Evolutionary conservation across 2,797 vertebrate genomes (phyloP), one percentile per base, ranked within the genome.

Genomic region (Acanthis flammea): DNA sequence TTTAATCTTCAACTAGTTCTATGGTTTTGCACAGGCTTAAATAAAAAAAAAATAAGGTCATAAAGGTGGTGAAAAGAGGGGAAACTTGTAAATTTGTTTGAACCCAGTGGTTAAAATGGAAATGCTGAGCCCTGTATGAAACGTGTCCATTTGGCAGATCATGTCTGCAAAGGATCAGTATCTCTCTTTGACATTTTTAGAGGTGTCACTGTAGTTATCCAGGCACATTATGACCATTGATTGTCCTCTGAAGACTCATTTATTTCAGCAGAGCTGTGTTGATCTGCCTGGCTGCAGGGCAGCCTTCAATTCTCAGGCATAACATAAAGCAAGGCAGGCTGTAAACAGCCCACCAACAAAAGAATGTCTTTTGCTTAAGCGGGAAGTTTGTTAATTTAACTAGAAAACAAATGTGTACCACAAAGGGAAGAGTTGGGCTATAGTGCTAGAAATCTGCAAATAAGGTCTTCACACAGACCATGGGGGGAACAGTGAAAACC

Each of bases 11-110:
- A 87, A 62, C 48, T 44, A 90, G 63, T 83, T 90, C 75, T 71
- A 85, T 92, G 60, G 73, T 95, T 94, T 90, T 85, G 31, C 54
- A 84, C 93, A 91, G 88, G 68, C 58, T 95, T 88, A 94, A 87
- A 76, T 23, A 12, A 55, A 67, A 67, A 33, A 33, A 78, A 85
- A 45, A 30, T 28, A 76, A 39, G 4, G 54, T 75, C 50, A 61
- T 74, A 81, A 92, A 63, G 17, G 25, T 65, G 12, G 17, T 39
- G 30, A 84, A 78, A 84, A 55, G 37, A 83, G 8, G 11, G 31
- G 14, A 86, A 80, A 88, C 37, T 33, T 80, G 16, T 47, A 92
- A 93, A 94, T 77, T 71, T 21, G 3, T 67, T 91, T 77, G 72
- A 94, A 79, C 30, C 5, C 35, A 57, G 16, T 57, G 58, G 75